Conservation (phyloP, 53 echinoderm and acorn worm genomes). For the Echinometra lucunter region DNA sequence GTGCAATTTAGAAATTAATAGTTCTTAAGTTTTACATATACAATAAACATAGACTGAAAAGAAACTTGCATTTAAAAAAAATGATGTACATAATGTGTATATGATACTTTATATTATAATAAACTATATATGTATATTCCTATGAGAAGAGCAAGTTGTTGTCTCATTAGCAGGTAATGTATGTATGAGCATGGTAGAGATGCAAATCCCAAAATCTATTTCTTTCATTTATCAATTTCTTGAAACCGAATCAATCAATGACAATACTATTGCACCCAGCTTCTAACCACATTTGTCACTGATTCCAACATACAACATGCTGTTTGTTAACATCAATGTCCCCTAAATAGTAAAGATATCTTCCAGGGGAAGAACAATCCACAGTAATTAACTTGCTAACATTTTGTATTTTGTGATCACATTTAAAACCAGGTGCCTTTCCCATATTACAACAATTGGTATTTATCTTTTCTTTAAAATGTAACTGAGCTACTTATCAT, state of each 20-base stretch:
- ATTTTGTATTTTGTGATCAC: background rate
- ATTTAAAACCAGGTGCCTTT: background rate
- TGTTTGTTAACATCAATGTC: background rate
- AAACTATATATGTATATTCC: background rate
- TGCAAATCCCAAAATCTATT: no score
- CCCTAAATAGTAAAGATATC: background rate
- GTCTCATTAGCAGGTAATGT: background rate
- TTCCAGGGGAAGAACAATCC: background rate
- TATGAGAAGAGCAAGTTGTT: background rate
- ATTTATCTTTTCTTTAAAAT: no score
- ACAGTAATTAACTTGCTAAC: background rate
- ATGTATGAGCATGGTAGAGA: no score
- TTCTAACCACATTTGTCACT: background rate
- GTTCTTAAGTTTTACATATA: slow-evolving; percentile 7
- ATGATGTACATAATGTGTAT: slow-evolving; percentile 1
- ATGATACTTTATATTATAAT: slow-evolving; percentile 41
- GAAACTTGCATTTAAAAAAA: background rate
- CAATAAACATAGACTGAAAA: background rate
- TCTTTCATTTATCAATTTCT: background rate
- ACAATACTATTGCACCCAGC: background rate
- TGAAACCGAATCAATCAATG: background rate
- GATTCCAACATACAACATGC: background rate
- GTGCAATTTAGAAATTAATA: slow-evolving; percentile 38
- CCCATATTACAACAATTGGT: background rate
- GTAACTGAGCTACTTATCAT: background rate